Evolutionary conservation across 2,797 vertebrate genomes (phyloP).

Genomic region (Aselliscus stoliczkanus): DNA sequence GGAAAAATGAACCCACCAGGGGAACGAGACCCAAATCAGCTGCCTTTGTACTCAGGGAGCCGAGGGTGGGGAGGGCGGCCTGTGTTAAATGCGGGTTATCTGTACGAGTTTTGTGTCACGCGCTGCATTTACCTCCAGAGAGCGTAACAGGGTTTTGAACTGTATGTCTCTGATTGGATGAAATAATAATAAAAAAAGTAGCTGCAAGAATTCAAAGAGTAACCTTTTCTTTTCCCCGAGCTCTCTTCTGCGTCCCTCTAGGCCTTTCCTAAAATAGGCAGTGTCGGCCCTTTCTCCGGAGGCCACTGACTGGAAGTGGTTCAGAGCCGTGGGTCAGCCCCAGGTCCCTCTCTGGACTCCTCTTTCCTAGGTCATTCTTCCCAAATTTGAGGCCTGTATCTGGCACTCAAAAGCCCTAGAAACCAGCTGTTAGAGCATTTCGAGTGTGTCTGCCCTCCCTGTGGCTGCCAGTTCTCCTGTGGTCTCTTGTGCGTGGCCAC

Average conservation of each 20-base stretch:
- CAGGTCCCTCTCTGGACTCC: neutral
- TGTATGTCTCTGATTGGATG: neutral
- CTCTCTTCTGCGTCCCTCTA: neutral
- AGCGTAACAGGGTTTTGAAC: neutral
- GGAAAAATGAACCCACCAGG: neutral
- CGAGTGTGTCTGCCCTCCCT: constrained; percentile 39
- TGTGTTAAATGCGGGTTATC: neutral
- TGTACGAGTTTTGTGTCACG: neutral
- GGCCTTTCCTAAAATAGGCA: neutral
- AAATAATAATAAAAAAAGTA: neutral
- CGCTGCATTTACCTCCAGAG: neutral
- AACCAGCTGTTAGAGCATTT: neutral
- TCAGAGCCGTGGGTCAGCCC: neutral
- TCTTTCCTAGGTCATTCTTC: constrained; percentile 37
- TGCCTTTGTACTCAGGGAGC: neutral
- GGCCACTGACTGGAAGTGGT: neutral
- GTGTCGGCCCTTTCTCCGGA: neutral
- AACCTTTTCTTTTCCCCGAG: neutral
- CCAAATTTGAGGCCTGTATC: constrained; percentile 31
- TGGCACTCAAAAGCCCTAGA: neutral
- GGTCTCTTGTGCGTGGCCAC: constrained; percentile 1
- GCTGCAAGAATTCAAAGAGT: neutral
- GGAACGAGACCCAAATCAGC: neutral
- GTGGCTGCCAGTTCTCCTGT: neutral
- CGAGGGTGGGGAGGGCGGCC: too few species aligned